Evolutionary conservation across 2,113 vertebrate genomes (phyloP), one percentile per base, ranked within the genome.

Genomic region (Periophthalmus modestus): DNA sequence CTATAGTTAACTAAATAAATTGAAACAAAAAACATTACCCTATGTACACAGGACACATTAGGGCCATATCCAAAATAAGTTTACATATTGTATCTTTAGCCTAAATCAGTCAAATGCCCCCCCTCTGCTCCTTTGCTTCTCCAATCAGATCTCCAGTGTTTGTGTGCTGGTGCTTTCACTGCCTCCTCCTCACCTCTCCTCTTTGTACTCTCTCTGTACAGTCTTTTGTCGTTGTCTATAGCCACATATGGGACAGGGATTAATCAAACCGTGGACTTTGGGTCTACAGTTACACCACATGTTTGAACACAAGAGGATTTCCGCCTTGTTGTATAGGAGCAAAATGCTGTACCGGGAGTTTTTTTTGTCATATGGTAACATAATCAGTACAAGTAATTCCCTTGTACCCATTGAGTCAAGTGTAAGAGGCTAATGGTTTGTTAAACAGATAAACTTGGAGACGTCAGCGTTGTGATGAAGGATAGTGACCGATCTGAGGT

Each of bases 251-350:
- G 62, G 33, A 43, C 34, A 19, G 33, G 62, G 62, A 43, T 65
- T 65, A 65, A 43, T 65, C 33, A 39, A 62, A 62, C 2, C 7
- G 62, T 7, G 39, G 34, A 19, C 2, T 65, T 43, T 39, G 18
- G 13, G 18, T 9, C 34, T 43, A 12, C 33, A 11, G 34, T 39
- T 65, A n/a, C 18, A 9, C 34, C 62, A 65, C 59, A 62, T 62
- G 62, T 65, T 65, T 65, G 34, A 11, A 62, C 59, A 33, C 33
- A 62, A 62, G 59, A 62, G 59, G 59, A 62, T 62, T 62, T 61
- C 28, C 24, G 59, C 23, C 28, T 59, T 14, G 15, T 28, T 59
- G 24, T 59, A 15, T 5, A 21, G 4, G 24, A 28, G 23, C 13
- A 59, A 59, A 59, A 6, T 28, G 23, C 55, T 23, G 55, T 10